A percentile compares a stretch with the other conserved stretches of the same genome.
phyloP scores from a whole-genome alignment of 2,113 vertebrate genomes.

The Zapus hudsonius region DNA sequence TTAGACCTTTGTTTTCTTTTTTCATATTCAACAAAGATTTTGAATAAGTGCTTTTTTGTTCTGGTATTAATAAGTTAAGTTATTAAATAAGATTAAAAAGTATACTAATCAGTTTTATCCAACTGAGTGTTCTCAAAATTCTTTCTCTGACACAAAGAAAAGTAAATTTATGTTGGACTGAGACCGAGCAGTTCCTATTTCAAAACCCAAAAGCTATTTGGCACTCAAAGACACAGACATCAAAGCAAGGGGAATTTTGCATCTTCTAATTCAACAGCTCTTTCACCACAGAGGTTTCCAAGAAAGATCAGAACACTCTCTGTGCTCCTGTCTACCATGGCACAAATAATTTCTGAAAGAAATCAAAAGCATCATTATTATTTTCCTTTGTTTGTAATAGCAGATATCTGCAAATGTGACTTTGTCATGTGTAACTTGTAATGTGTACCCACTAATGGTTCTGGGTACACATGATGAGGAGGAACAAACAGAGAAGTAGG shows the following conservation, averaged over 20 bases:
- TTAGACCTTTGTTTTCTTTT: background rate
- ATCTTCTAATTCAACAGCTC: background rate
- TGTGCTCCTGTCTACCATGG: too few relatives aligned
- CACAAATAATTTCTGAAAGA: background rate
- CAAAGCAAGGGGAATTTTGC: background rate
- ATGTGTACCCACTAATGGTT: too few relatives aligned
- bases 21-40: background rate
- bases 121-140: background rate
- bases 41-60: background rate
- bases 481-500: background rate
- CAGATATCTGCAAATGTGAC: background rate
- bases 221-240: background rate
- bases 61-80: rapidly evolving
- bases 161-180: background rate
- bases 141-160: background rate
- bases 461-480: background rate
- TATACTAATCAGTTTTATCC: background rate
- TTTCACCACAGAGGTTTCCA: background rate
- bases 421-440: too few relatives aligned
- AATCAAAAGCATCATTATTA: background rate
- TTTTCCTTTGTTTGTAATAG: slow-evolving; percentile 35
- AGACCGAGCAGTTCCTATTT: background rate
- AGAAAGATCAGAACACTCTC: background rate
- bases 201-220: background rate
- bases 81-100: background rate